A percentile compares a stretch with the other conserved stretches of the same genome.
phyloP scores from a whole-genome alignment of 2,888 invertebrate genomes.

The Hesperia comma region DNA sequence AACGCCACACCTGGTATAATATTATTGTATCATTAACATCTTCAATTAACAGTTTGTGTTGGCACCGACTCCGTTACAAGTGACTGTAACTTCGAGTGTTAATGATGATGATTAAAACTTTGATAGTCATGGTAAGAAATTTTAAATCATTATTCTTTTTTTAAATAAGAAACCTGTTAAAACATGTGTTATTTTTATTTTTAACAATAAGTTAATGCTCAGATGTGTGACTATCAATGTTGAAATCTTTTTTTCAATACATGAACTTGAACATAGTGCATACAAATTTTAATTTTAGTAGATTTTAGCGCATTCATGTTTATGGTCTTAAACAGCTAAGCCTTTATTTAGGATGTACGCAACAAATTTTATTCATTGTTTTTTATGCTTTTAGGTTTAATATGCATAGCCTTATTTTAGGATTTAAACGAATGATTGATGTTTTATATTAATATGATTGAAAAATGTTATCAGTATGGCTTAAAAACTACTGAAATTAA shows the following conservation, averaged over 20 bases:
- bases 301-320: conserved; percentile 1
- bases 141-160: no score
- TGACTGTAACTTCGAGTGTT: neutral
- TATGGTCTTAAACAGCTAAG: neutral
- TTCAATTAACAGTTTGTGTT: neutral
- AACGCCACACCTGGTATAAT: no score
- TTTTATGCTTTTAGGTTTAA: neutral
- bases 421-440: neutral
- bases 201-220: no score
- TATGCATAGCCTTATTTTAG: no score
- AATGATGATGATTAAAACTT: neutral
- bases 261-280: conserved; percentile 4
- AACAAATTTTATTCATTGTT: neutral
- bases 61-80: neutral
- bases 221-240: conserved; percentile 4
- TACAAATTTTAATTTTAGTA: conserved; percentile 14
- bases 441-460: neutral
- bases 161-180: no score
- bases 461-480: no score
- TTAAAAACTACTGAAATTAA: no score
- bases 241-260: neutral
- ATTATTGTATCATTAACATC: neutral
- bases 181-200: no score
- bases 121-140: neutral
- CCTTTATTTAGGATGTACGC: neutral